phyloP scores from a whole-genome alignment of 2,888 invertebrate species.

The Camptogramma bilineatum region DNA sequence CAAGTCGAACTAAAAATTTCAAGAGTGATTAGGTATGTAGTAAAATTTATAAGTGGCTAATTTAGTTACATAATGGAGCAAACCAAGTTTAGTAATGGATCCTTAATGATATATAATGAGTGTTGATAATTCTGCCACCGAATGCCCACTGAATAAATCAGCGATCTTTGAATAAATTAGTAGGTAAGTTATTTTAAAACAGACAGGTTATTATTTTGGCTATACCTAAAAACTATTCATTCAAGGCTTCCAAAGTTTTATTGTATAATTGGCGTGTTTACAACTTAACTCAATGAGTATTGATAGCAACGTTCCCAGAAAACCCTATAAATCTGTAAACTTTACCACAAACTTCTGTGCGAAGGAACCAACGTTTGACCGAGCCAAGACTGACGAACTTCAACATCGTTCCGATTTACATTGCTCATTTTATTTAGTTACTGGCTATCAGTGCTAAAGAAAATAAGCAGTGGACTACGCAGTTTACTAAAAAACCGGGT shows the following conservation, averaged over 20 bases:
- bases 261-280: conserved; percentile 65
- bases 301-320: conserved; percentile 74
- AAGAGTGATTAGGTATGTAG: conserved; percentile 1
- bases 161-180: background rate
- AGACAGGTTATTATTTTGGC: conserved; percentile 15
- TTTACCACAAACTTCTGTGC: conserved; percentile 82
- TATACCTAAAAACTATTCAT: conserved; percentile 35
- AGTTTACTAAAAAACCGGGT: conserved; percentile 11
- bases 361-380: conserved; percentile 52
- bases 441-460: background rate
- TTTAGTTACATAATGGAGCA: background rate
- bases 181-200: conserved; percentile 3
- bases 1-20: background rate
- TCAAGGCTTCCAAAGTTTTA: conserved; percentile 56
- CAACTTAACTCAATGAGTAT: conserved; percentile 69
- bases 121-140: conserved; percentile 1
- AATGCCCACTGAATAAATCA: background rate
- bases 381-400: conserved; percentile 2
- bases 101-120: conserved; percentile 1
- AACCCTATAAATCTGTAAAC: conserved; percentile 80
- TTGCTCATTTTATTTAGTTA: conserved; percentile 37
- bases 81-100: conserved; percentile 1
- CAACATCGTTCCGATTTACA: conserved; percentile 41
- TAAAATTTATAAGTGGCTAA: background rate
- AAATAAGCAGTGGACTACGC: conserved; percentile 37